Conservation (phyloP, 2,797 vertebrate genomes). For the Ataeniobius toweri region DNA sequence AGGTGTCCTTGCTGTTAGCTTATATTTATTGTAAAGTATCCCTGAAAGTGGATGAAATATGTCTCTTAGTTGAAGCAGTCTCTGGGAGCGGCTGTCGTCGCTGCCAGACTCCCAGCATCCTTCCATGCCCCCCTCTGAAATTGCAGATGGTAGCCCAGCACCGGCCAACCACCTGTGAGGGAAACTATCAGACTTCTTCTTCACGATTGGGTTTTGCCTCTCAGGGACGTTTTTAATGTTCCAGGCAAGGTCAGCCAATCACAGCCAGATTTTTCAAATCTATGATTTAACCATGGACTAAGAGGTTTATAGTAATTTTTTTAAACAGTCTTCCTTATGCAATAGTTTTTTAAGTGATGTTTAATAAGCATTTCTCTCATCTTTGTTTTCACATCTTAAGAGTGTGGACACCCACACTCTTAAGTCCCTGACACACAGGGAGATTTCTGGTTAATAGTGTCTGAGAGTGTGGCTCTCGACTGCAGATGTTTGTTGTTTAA, state of each 20-base stretch:
- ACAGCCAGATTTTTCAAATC: constrained; percentile 8
- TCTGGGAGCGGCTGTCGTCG: constrained; percentile 49
- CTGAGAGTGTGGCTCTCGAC: constrained; percentile 12
- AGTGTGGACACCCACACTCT: constrained; percentile 7
- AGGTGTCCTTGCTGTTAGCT: constrained; percentile 59
- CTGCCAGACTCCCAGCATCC: constrained; percentile 66
- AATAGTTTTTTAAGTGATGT: constrained; percentile 45
- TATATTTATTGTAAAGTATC: constrained; percentile 67
- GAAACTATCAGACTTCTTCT: constrained; percentile 51
- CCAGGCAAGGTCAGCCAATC: constrained; percentile 60
- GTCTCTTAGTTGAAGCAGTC: constrained; percentile 51
- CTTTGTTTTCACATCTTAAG: constrained; percentile 32
- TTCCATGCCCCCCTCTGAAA: constrained; percentile 59
- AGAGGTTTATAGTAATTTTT: not conserved
- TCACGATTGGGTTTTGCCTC: constrained; percentile 45
- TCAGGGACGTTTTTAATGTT: constrained; percentile 48
- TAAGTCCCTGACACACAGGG: constrained; percentile 28
- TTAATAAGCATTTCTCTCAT: constrained; percentile 34
- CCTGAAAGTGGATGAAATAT: constrained; percentile 64
- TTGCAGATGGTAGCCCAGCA: constrained; percentile 60
- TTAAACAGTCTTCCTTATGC: constrained; percentile 4
- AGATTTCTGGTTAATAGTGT: constrained; percentile 48
- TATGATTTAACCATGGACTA: not conserved
- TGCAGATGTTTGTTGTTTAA: constrained; percentile 34
- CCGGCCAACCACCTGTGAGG: constrained; percentile 66